Evolutionary conservation across 2,797 vertebrate species (phyloP).

Genomic region (Poecilia picta): DNA sequence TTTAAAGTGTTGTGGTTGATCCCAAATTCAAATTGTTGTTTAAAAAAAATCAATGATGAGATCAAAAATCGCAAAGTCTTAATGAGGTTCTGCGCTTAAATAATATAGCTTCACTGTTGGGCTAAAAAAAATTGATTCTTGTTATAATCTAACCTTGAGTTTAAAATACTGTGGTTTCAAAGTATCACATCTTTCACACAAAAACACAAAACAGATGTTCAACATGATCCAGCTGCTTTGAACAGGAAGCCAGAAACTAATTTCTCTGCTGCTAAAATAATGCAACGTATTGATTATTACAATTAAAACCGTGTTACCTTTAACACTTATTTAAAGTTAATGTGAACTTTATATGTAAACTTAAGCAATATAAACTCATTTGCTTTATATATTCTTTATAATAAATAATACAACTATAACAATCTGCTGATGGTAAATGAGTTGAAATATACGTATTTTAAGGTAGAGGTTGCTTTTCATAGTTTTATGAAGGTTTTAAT

Average conservation of each 20-base stretch:
- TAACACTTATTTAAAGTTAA: not conserved
- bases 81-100: slow-evolving; percentile 15
- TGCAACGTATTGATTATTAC: not conserved
- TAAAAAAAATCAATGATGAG: slow-evolving; percentile 1
- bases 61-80: slow-evolving; percentile 12
- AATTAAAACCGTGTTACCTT: not conserved
- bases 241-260: not conserved
- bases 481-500: not conserved
- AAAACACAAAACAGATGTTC: not conserved
- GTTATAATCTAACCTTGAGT: not conserved
- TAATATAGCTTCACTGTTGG: not conserved
- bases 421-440: not conserved
- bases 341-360: not conserved
- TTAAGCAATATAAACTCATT: not conserved
- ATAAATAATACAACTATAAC: not conserved
- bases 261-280: not conserved
- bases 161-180: not conserved
- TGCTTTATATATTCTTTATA: not conserved
- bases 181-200: not conserved
- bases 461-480: not conserved
- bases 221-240: not conserved
- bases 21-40: slow-evolving; percentile 20
- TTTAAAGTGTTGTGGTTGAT: slow-evolving; percentile 2
- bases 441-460: not conserved
- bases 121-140: not conserved